Percentiles rank a stretch among this genome's conserved stretches.
phyloP scores from a whole-genome alignment of 2,888 invertebrate genomes.

The Pandemis corylana region DNA sequence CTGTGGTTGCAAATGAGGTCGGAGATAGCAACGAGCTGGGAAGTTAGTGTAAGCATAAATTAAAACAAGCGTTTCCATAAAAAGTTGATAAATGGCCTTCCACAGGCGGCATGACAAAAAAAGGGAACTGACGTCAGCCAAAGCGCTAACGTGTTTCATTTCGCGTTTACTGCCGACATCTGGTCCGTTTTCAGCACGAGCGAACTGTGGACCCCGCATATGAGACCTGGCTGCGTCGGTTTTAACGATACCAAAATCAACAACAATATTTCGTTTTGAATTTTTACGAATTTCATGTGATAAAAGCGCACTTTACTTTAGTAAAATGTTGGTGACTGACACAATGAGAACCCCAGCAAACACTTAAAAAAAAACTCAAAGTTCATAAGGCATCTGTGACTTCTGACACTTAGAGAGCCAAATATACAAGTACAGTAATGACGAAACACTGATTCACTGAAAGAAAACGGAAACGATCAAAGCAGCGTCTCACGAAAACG shows the following conservation, averaged over 20 bases:
- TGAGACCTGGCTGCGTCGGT: slow-evolving; percentile 47
- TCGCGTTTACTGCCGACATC: slow-evolving; percentile 76
- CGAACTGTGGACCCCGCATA: slow-evolving; percentile 54
- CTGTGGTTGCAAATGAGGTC: slow-evolving; percentile 76
- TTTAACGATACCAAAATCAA: slow-evolving; percentile 37
- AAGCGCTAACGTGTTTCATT: slow-evolving; percentile 81
- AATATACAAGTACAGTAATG: slow-evolving; percentile 10
- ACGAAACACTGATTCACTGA: slow-evolving; percentile 21
- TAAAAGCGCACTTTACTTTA: slow-evolving; percentile 11
- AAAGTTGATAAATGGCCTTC: slow-evolving; percentile 83
- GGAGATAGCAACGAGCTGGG: slow-evolving; percentile 73
- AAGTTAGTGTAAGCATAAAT: slow-evolving; percentile 82
- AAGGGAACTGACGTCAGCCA: slow-evolving; percentile 75
- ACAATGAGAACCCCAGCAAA: background rate
- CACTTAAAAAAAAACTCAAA: slow-evolving; percentile 8
- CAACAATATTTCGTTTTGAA: slow-evolving; percentile 20
- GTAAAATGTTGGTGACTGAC: slow-evolving; percentile 14
- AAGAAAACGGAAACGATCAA: slow-evolving; percentile 38
- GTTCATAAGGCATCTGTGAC: slow-evolving; percentile 9
- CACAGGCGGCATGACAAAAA: slow-evolving; percentile 77
- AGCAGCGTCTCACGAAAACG: slow-evolving; percentile 37
- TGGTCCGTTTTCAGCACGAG: slow-evolving; percentile 70
- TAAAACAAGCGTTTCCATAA: slow-evolving; percentile 82
- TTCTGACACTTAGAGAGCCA: slow-evolving; percentile 14
- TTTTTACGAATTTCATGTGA: slow-evolving; percentile 9